phyloP scores from a whole-genome alignment of 1,140 invertebrate species.

The Tetramorium alpestre region DNA sequence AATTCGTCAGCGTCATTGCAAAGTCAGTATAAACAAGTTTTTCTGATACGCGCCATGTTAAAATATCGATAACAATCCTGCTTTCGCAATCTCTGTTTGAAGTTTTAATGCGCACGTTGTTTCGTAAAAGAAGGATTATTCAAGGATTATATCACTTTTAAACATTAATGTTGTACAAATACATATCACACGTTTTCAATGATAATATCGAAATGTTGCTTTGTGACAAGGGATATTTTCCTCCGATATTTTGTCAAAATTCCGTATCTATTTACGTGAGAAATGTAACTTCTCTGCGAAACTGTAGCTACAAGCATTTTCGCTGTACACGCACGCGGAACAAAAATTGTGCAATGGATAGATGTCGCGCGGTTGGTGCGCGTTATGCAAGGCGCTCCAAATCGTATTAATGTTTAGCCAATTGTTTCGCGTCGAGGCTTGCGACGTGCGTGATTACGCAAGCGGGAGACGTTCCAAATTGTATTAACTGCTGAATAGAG shows the following conservation, averaged over 20 bases:
- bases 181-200: not conserved
- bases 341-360: slow-evolving; percentile 14
- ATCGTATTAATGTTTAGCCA: slow-evolving; percentile 35
- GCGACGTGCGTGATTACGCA: slow-evolving; percentile 21
- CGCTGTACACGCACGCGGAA: not conserved
- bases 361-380: not conserved
- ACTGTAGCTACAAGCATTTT: not conserved
- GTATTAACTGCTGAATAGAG: not conserved
- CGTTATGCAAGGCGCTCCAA: slow-evolving; percentile 25
- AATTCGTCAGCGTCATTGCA: not conserved
- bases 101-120: not conserved
- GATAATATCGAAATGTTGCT: not conserved
- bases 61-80: not conserved
- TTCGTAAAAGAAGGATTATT: not conserved
- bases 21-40: slow-evolving; percentile 1
- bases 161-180: no score
- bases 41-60: not conserved
- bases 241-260: not conserved
- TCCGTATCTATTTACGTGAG: not conserved
- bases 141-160: not conserved
- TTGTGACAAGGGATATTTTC: no score
- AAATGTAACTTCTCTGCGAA: not conserved
- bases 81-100: not conserved
- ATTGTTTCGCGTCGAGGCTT: slow-evolving; percentile 29
- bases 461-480: slow-evolving; percentile 18